Conservation (phyloP, 2,113 vertebrate species). For the Myocastor coypus region DNA sequence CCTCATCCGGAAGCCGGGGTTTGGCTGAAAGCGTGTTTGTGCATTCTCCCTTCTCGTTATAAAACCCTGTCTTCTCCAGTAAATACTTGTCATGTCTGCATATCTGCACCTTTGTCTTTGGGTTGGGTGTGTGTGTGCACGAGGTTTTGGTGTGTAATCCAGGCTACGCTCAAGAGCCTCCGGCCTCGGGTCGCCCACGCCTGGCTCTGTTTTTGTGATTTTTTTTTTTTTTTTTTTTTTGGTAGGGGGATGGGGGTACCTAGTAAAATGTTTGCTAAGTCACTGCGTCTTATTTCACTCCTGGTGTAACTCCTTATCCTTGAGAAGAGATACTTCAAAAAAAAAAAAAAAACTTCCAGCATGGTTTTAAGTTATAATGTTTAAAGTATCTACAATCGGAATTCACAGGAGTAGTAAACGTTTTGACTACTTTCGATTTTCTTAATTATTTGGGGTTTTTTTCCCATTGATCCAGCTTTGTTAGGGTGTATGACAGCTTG, state of each 20-base stretch:
- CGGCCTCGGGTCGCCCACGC: not conserved
- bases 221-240: too few relatives aligned
- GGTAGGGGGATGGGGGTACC: not conserved
- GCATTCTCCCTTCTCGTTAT: not conserved
- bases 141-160: not conserved
- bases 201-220: not conserved
- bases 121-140: not conserved
- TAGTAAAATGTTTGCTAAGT: conserved; percentile 34
- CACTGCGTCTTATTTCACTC: not conserved
- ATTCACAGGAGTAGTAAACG: conserved; percentile 44
- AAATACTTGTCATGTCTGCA: not conserved
- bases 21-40: not conserved
- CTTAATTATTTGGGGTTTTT: not conserved
- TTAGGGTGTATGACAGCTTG: conserved; percentile 3
- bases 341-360: conserved; percentile 30
- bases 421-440: conserved; percentile 47
- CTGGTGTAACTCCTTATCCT: not conserved
- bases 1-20: not conserved
- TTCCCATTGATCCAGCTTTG: not conserved
- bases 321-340: not conserved
- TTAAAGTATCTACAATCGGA: not conserved
- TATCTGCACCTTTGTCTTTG: not conserved
- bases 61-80: conserved; percentile 19
- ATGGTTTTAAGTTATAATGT: conserved; percentile 29
- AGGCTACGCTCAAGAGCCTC: not conserved